Evolutionary conservation across 2,888 invertebrate species (phyloP).

Genomic region (Heliconius charithonia): DNA sequence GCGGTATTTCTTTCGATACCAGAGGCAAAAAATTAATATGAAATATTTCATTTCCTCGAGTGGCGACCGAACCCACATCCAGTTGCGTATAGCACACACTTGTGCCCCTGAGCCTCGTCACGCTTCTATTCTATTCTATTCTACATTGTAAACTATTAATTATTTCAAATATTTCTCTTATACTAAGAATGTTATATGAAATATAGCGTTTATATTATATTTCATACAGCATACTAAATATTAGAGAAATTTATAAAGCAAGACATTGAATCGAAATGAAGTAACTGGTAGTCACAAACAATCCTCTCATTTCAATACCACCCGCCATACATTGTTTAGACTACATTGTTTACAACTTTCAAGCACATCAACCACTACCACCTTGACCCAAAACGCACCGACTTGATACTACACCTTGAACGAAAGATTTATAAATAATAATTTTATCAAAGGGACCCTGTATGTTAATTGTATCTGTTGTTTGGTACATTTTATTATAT

Average conservation of each 20-base stretch:
- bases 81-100: too few species aligned
- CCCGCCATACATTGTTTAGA: slow-evolving; percentile 56
- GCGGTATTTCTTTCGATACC: too few species aligned
- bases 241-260: slow-evolving; percentile 13
- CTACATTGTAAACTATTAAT: too few species aligned
- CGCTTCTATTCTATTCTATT: too few species aligned
- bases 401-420: slow-evolving; percentile 52
- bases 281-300: slow-evolving; percentile 24
- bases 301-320: slow-evolving; percentile 54
- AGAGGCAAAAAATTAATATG: too few species aligned
- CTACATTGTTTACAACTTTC: slow-evolving; percentile 65
- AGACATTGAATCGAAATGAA: slow-evolving; percentile 8
- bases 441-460: slow-evolving; percentile 46
- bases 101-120: too few species aligned
- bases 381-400: slow-evolving; percentile 65
- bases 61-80: too few species aligned
- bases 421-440: slow-evolving; percentile 50
- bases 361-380: slow-evolving; percentile 57
- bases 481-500: slow-evolving; percentile 7
- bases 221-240: background rate
- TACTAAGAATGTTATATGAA: too few species aligned
- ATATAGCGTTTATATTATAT: too few species aligned
- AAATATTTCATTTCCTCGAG: too few species aligned
- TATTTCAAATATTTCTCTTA: too few species aligned
- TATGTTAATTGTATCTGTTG: slow-evolving; percentile 31